Conservation (phyloP, 2,888 invertebrate species). For the Dioctria rufipes region DNA sequence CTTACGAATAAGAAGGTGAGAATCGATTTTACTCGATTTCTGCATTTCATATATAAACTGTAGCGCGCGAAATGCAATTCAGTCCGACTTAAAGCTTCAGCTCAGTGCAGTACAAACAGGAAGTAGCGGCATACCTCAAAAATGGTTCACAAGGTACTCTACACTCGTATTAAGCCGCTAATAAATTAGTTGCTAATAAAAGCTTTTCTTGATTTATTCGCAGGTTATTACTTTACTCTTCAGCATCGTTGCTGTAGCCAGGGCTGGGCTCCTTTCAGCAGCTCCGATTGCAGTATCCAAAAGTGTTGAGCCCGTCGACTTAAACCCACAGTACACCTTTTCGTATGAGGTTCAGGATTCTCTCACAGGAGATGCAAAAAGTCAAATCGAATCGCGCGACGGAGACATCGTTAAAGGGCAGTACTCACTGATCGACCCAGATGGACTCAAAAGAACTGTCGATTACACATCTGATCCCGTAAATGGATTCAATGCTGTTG, state of each 20-base stretch:
- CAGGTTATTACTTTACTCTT: slow-evolving; percentile 17
- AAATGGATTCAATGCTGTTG: slow-evolving; percentile 60
- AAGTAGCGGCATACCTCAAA: too few relatives aligned
- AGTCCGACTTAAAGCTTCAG: neutral
- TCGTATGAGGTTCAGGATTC: slow-evolving; percentile 70
- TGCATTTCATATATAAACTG: slow-evolving; percentile 9
- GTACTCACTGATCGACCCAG: slow-evolving; percentile 71
- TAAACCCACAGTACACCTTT: slow-evolving; percentile 68
- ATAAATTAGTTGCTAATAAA: neutral
- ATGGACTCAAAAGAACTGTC: slow-evolving; percentile 75
- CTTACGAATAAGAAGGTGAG: neutral
- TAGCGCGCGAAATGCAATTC: neutral
- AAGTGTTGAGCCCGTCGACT: slow-evolving; percentile 61
- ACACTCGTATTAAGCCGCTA: too few relatives aligned
- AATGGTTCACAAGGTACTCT: neutral
- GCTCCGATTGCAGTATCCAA: slow-evolving; percentile 60
- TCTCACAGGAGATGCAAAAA: slow-evolving; percentile 70
- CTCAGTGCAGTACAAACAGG: neutral
- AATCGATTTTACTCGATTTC: neutral
- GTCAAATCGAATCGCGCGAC: slow-evolving; percentile 74
- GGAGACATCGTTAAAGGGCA: slow-evolving; percentile 75
- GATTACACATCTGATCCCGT: slow-evolving; percentile 72
- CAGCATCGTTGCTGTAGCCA: slow-evolving; percentile 5
- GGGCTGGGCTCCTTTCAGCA: slow-evolving; percentile 17
- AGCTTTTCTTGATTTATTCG: neutral